These are phyloP conservation scores for Melinopterus prodromus DNA, from an alignment of 2,888 invertebrate species.

Conservation along the genomic window DNA sequence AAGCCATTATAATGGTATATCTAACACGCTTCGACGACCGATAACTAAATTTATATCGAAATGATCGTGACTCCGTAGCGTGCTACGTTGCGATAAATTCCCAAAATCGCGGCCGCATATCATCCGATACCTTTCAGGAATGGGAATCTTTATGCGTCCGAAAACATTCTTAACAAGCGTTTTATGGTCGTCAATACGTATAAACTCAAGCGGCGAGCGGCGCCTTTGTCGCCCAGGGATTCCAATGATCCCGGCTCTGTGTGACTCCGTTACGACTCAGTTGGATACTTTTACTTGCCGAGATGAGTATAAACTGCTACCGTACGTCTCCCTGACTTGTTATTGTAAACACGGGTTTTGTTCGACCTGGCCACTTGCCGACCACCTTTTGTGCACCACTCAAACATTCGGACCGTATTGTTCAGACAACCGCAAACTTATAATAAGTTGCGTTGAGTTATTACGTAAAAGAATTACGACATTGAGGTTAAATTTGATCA, in stretches of 20 bases:
- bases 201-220: background rate
- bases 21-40: background rate
- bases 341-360: background rate
- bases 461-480: background rate
- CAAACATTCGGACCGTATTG: background rate
- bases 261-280: background rate
- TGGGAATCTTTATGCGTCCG: slow-evolving; percentile 4
- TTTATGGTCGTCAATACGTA: slow-evolving; percentile 4
- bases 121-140: background rate
- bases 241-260: background rate
- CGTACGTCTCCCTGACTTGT: background rate
- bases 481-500: no score
- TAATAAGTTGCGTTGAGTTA: background rate
- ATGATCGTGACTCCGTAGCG: background rate
- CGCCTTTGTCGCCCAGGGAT: background rate
- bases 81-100: background rate
- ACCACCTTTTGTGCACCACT: no score
- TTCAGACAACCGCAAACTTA: background rate
- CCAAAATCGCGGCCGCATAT: background rate
- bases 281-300: slow-evolving; percentile 4
- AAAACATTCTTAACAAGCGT: slow-evolving; percentile 4
- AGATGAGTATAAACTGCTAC: slow-evolving; percentile 4
- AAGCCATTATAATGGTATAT: background rate
- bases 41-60: slow-evolving; percentile 4
- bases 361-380: background rate